A percentile compares a stretch with the other conserved stretches of the same genome.
Evolutionary conservation across 2,888 invertebrate genomes (phyloP).

Genomic region (Epistrophe grossulariae): DNA sequence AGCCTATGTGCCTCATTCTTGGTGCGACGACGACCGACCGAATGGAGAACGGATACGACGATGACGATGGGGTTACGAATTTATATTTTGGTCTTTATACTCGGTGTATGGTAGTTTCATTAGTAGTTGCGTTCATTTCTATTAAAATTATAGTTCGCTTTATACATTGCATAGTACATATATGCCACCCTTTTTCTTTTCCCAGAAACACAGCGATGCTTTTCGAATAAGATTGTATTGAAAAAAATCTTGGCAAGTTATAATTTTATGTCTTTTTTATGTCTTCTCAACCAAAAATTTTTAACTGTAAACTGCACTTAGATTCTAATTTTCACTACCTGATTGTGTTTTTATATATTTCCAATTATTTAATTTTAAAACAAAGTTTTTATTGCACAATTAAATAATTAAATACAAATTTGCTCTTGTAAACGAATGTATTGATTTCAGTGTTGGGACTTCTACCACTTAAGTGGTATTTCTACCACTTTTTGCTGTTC

Average conservation of each 20-base stretch:
- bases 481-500: no score
- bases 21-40: slow-evolving; percentile 26
- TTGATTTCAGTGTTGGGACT: no score
- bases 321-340: no score
- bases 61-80: slow-evolving; percentile 44
- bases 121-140: slow-evolving; percentile 44
- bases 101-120: slow-evolving; percentile 27
- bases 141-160: slow-evolving; percentile 60
- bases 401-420: no score
- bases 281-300: no score
- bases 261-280: no score
- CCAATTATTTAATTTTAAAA: no score
- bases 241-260: neutral
- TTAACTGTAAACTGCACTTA: no score
- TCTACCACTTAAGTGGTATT: no score
- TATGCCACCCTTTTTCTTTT: neutral
- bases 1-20: slow-evolving; percentile 50
- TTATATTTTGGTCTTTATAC: slow-evolving; percentile 49
- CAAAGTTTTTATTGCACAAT: no score
- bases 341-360: no score
- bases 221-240: neutral
- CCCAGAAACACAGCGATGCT: neutral
- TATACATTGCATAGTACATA: slow-evolving; percentile 1
- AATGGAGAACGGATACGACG: slow-evolving; percentile 24
- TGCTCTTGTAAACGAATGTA: no score